Conservation (phyloP, 2,888 invertebrate species). For the Agrilus cyanescens region DNA sequence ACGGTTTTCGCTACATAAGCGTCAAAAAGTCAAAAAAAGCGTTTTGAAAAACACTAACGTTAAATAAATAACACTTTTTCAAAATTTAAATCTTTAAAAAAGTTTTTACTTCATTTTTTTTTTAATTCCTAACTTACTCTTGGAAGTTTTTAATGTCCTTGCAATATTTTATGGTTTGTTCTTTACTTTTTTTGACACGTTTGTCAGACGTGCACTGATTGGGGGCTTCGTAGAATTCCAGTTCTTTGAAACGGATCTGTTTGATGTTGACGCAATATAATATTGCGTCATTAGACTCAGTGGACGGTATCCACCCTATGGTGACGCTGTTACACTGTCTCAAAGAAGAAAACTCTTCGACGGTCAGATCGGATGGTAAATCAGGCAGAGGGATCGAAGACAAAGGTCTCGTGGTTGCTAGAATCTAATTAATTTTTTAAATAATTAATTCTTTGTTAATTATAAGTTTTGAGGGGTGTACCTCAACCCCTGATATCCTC, state of each 20-base stretch:
- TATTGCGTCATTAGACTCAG: conserved; percentile 29
- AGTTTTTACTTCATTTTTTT: too few relatives aligned
- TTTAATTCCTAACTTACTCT: conserved; percentile 20
- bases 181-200: conserved; percentile 32
- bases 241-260: conserved; percentile 27
- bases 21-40: too few relatives aligned
- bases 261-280: conserved; percentile 35
- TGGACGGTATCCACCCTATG: conserved; percentile 45
- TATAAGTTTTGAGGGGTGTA: conserved; percentile 19
- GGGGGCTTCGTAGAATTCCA: conserved; percentile 26
- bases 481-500: conserved; percentile 40
- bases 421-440: conserved; percentile 31
- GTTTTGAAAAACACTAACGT: too few relatives aligned
- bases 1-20: too few relatives aligned
- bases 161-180: conserved; percentile 32
- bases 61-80: conserved; percentile 14
- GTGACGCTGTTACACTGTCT: conserved; percentile 41
- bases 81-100: background rate
- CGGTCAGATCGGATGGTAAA: conserved; percentile 39
- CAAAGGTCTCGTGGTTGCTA: conserved; percentile 35
- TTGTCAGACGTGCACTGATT: conserved; percentile 35
- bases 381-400: conserved; percentile 39
- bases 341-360: conserved; percentile 40
- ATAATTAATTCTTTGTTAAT: background rate
- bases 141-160: conserved; percentile 24